Evolutionary conservation across 2,797 vertebrate genomes (phyloP), one percentile per base, ranked within the genome.

Genomic region (Tragopan temminckii): DNA sequence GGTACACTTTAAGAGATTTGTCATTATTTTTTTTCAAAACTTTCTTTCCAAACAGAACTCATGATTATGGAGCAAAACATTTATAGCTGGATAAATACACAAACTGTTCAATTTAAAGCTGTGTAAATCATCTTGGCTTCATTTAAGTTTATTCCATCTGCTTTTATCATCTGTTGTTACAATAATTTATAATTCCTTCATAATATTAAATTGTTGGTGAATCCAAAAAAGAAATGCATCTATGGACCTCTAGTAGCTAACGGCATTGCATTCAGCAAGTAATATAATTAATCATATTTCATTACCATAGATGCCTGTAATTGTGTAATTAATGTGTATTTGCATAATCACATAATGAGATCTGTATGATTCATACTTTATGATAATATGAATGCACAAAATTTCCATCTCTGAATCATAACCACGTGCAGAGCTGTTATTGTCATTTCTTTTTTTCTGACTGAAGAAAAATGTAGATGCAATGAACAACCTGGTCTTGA

Each of bases 121-220:
- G 67, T 85, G 64, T 96, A 97, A 97, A 96, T 97, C 71, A 95
- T 95, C 78, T 95, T 95, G 89, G 88, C 91, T 97, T 96, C 94
- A 94, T 62, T 96, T 96, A 91, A 90, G 84, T 96, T 97, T 96
- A 96, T 97, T 97, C 96, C 96, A 97, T 98, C 97, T 98, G 97
- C 95, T 97, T 97, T 97, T 95, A 90, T 98, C 96, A 97, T 97
- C 97, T 97, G 93, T 80, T 97, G 75, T 95, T 95, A 84, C 36
- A 90, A 89, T 95, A 96, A 95, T 97, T 96, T 97, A 94, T 96
- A 93, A 97, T 96, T 97, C 55, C 61, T 80, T 93, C 78, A 81
- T 95, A 83, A 80, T 94, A 97, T 94, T 96, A 97, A 96, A 97
- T 96, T 94, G 88, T 95, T 97, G 97, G 87, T 95, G 75, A 97